Evolutionary conservation across 2,113 vertebrate species (phyloP).

Genomic region (Candoia aspera): DNA sequence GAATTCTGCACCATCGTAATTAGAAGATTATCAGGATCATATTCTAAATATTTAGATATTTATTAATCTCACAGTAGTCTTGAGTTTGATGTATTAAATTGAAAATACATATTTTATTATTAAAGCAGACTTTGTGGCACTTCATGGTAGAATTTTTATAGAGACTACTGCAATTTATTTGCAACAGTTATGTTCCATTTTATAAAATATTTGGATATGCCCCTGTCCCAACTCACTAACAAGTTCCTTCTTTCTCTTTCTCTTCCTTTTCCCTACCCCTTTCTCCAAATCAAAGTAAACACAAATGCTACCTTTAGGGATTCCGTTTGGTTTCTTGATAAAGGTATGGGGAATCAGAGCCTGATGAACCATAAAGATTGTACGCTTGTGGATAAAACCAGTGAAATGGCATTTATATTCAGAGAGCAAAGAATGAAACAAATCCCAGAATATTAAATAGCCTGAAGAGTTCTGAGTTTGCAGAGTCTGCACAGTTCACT

Average conservation of each 20-base stretch:
- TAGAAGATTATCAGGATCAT: not conserved
- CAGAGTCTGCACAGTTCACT: constrained; percentile 3
- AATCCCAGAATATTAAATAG: constrained; percentile 18
- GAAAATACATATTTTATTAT: not conserved
- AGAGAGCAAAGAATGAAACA: not conserved
- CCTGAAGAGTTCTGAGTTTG: constrained; percentile 6
- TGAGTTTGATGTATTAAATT: not conserved
- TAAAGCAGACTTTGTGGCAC: not conserved
- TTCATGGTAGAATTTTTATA: not conserved
- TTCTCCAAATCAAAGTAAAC: not conserved
- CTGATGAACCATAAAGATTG: constrained; percentile 7
- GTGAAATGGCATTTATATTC: constrained; percentile 16
- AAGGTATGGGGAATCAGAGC: not conserved
- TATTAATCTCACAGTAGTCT: not conserved
- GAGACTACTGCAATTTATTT: not conserved
- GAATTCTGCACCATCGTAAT: not conserved
- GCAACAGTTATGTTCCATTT: not conserved
- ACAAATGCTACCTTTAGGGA: not conserved
- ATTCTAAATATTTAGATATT: not conserved
- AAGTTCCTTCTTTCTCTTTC: not conserved
- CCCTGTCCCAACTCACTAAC: not conserved
- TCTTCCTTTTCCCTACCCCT: not conserved
- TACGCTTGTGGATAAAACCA: not conserved
- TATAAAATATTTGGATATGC: not conserved
- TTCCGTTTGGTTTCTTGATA: not conserved